Base-by-base conservation (phyloP, 2,888 invertebrate genomes). In the Rhopalosiphum nymphaeae region DNA sequence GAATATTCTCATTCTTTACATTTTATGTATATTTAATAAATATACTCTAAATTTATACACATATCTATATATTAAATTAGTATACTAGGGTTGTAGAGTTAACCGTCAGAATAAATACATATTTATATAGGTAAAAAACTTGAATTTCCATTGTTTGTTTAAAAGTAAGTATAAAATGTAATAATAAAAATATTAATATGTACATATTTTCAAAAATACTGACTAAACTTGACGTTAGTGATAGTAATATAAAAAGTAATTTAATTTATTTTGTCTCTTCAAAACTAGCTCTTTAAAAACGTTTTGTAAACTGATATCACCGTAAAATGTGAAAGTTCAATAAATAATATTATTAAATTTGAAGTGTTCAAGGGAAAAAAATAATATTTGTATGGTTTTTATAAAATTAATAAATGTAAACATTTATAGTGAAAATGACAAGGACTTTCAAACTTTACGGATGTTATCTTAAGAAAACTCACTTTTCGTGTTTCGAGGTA, bases 391-490 rank as follows among this genome's bases (percentile, higher is more conserved):
- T 78, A 78, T 7, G 78, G 78, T 78, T 78, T 78, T 78, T 78
- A 78, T 78, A 21, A 78, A 36, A 78, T 78, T 78, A 78, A 78
- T 78, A 78, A 78, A 78, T 78, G 78, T 78, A 78, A 78, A 78
- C 78, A 78, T 78, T 78, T 9, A 9, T 26, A 36, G 78, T 78
- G 78, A 78, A 78, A 36, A 78, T 78, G 36, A 78, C 78, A 78
- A 78, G 78, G 78, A 25, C 78, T 78, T 78, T 36, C 36, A 78
- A 78, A 78, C 78, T 78, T 78, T 78, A 78, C 36, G 78, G 21
- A 78, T 78, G 36, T 78, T 78, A 42, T 78, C 78, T 78, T 78
- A 78, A 36, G 78, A 36, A 36, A 78, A 78, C 36, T 78, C 78
- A 36, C 78, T 21, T 36, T 25, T 36, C 36, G 78, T 78, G 36